phyloP scores from a whole-genome alignment of 2,113 vertebrate genomes.

The Trematomus loennbergii region DNA sequence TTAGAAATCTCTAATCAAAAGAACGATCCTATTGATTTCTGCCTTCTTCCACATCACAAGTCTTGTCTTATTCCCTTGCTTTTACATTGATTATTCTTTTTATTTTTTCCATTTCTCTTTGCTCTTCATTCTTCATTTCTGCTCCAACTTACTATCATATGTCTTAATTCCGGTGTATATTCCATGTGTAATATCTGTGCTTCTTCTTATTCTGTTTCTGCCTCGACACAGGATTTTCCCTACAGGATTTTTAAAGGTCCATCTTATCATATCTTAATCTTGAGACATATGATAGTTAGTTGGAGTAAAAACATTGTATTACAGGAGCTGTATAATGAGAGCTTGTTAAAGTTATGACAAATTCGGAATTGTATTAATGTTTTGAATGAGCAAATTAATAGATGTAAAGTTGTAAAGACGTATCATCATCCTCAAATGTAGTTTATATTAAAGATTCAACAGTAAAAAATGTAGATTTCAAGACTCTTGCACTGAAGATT shows the following conservation, averaged over 20 bases:
- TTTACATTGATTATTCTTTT: slow-evolving; percentile 55
- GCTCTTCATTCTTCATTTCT: neutral
- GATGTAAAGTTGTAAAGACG: neutral
- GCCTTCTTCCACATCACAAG: slow-evolving; percentile 33
- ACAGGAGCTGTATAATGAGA: neutral
- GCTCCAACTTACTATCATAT: too few species aligned
- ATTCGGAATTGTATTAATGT: neutral
- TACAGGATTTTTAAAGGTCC: too few species aligned
- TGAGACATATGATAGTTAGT: too few species aligned
- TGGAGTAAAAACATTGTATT: neutral
- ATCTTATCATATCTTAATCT: too few species aligned
- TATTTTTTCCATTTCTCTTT: slow-evolving; percentile 11
- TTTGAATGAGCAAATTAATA: neutral
- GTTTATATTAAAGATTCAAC: neutral
- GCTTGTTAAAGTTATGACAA: neutral
- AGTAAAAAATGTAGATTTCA: neutral
- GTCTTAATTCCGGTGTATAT: too few species aligned
- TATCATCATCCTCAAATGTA: neutral
- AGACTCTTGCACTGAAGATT: neutral
- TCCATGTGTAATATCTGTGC: too few species aligned
- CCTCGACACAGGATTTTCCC: too few species aligned
- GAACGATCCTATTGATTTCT: slow-evolving; percentile 58
- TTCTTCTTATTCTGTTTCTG: too few species aligned
- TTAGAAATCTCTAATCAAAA: slow-evolving; percentile 58
- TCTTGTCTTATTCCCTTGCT: slow-evolving; percentile 39